Conservation (phyloP, 2,888 invertebrate genomes). For the Koerneria pararmatus region DNA sequence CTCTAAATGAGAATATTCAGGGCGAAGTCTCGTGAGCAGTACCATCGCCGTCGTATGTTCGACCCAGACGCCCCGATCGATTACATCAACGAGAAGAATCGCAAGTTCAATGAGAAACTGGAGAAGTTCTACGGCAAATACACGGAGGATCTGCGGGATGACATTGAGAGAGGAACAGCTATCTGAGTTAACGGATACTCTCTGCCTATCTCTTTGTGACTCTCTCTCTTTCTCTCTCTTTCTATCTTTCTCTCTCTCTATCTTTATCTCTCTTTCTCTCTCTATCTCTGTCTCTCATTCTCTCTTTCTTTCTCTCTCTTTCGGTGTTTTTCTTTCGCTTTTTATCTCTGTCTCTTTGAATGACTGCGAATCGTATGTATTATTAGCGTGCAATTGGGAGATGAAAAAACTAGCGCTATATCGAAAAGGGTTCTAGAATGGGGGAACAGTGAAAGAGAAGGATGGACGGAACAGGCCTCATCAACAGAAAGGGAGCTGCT, state of each 20-base stretch:
- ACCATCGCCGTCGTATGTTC: conserved; percentile 85
- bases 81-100: conserved; percentile 81
- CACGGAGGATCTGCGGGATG: conserved; percentile 87
- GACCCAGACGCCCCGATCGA: conserved; percentile 99
- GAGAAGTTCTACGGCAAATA: conserved; percentile 90
- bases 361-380: no score
- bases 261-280: not conserved
- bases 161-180: conserved; percentile 95
- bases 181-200: conserved; percentile 65
- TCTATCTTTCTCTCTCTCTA: no score
- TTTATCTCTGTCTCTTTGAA: not conserved
- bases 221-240: not conserved
- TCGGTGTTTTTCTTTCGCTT: not conserved
- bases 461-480: no score
- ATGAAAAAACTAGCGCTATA: no score
- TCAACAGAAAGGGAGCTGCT: no score
- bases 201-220: not conserved
- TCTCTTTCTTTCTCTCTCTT: not conserved
- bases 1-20: conserved; percentile 60
- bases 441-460: no score
- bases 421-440: no score
- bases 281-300: not conserved
- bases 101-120: conserved; percentile 77
- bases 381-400: no score
- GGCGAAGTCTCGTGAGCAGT: conserved; percentile 86